A percentile compares a stretch with the other conserved stretches of the same genome.
Conservation (phyloP, 2,888 invertebrate species). For the Tanypteryx hageni region DNA sequence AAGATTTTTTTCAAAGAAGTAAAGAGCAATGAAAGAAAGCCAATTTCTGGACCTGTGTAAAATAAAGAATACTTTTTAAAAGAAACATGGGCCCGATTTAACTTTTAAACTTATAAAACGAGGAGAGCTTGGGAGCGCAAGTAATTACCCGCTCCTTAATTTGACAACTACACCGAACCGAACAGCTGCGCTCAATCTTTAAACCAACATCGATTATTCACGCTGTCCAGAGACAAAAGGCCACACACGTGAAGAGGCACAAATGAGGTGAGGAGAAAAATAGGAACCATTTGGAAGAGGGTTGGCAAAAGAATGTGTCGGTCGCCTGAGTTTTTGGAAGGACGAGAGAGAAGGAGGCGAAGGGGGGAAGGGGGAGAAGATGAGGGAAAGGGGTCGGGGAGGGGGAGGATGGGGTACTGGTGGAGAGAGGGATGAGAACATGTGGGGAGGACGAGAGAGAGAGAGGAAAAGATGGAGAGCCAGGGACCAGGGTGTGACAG, state of each 20-base stretch:
- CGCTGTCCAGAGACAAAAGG: conserved; percentile 26
- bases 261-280: conserved; percentile 29
- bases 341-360: background rate
- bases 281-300: conserved; percentile 33
- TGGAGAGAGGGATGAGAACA: too few species aligned
- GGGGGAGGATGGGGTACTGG: too few species aligned
- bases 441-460: too few species aligned
- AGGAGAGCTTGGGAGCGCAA: background rate
- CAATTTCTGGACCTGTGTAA: background rate
- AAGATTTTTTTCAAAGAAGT: background rate
- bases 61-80: background rate
- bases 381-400: background rate
- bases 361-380: background rate
- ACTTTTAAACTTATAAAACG: conserved; percentile 14
- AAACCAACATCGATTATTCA: conserved; percentile 35
- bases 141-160: conserved; percentile 22
- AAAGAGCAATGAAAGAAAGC: background rate
- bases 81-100: background rate
- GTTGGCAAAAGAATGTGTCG: conserved; percentile 35
- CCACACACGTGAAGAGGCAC: conserved; percentile 28
- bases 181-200: conserved; percentile 32
- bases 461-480: background rate
- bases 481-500: conserved; percentile 20
- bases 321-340: conserved; percentile 10
- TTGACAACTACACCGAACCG: conserved; percentile 16